Percentiles rank a stretch among this genome's conserved stretches.
Conservation (phyloP, 2,888 invertebrate genomes). For the Bembecia ichneumoniformis region DNA sequence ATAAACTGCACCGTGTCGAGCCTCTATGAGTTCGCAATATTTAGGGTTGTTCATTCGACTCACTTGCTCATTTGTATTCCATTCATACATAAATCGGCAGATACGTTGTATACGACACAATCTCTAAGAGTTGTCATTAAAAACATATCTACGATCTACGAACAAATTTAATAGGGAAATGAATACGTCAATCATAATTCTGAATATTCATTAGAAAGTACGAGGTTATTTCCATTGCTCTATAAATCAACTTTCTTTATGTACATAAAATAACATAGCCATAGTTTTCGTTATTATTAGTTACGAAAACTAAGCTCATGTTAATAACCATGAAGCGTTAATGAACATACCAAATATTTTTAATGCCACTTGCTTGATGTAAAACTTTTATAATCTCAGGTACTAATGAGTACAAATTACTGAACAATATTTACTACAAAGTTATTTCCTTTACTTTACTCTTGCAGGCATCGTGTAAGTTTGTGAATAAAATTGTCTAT, state of each 20-base stretch:
- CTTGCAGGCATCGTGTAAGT: too few relatives aligned
- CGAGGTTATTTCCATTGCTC: not conserved
- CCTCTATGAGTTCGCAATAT: conserved; percentile 47
- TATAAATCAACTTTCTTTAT: not conserved
- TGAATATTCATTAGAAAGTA: conserved; percentile 1
- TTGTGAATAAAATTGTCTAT: too few relatives aligned
- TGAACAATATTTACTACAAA: too few relatives aligned
- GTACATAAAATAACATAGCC: too few relatives aligned
- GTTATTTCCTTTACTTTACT: too few relatives aligned
- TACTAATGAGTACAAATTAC: too few relatives aligned
- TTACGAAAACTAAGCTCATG: too few relatives aligned
- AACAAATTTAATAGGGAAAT: not conserved
- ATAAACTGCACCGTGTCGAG: conserved; percentile 51
- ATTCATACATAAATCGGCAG: conserved; percentile 46
- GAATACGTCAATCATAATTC: not conserved
- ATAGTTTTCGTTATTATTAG: too few relatives aligned
- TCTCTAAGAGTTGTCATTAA: conserved; percentile 20
- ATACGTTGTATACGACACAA: conserved; percentile 26
- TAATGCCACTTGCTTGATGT: too few relatives aligned
- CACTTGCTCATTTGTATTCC: conserved; percentile 45
- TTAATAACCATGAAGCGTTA: too few relatives aligned
- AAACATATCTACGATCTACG: conserved; percentile 7
- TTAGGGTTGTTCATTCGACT: conserved; percentile 37
- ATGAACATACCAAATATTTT: too few relatives aligned
- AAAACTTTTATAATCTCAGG: too few relatives aligned